A percentile compares a stretch with the other conserved stretches of the same genome.
phyloP scores from a whole-genome alignment of 1,140 invertebrate genomes.

The Dufourea novaeangliae region DNA sequence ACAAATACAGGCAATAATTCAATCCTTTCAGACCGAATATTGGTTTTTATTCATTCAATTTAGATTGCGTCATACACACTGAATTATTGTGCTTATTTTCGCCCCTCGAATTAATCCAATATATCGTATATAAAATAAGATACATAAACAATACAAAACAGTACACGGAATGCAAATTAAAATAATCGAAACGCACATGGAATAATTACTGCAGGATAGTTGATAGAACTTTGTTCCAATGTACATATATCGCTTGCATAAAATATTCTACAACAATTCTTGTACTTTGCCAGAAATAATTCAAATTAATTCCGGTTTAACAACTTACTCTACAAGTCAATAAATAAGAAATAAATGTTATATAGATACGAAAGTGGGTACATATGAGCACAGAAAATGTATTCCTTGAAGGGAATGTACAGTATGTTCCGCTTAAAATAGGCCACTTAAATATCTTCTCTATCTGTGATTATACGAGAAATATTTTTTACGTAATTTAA shows the following conservation, averaged over 20 bases:
- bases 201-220: background rate
- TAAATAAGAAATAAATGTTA: no score
- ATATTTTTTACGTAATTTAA: no score
- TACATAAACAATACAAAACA: background rate
- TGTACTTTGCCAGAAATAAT: background rate
- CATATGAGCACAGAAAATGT: no score
- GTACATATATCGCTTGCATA: background rate
- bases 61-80: background rate
- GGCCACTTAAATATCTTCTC: no score
- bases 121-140: constrained; percentile 7
- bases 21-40: background rate
- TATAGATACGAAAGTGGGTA: no score
- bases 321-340: no score
- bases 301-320: no score
- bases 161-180: background rate
- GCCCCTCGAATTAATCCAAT: background rate
- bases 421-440: no score
- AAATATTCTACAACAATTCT: background rate
- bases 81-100: background rate
- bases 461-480: no score
- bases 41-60: constrained; percentile 1
- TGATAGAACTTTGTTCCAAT: background rate
- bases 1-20: background rate
- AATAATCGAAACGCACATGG: background rate
- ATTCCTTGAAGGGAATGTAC: no score